Base-by-base conservation (phyloP, 2,888 invertebrate genomes). In the Panzeria rudis region DNA sequence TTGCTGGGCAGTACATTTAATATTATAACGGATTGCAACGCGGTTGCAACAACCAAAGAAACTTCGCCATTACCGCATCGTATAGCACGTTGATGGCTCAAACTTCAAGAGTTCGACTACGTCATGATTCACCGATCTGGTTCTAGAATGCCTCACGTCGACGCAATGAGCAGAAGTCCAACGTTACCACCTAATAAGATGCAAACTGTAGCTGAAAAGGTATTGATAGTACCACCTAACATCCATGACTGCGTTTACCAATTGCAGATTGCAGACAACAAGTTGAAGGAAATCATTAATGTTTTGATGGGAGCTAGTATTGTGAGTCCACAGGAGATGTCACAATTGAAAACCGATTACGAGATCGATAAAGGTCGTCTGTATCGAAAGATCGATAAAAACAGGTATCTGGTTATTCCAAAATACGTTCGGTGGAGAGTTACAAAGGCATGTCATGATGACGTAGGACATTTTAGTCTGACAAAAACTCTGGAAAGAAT, bases 391-490 rank as follows among this genome's bases (percentile, higher is more conserved):
- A 66, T 47, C 2, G 69, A 56, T 8, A 66, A 59, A 29, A 15
- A 29, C 9, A 75, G 32, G 25, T 75, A 59, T n/a, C 59, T 87
- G 23, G 87, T 88, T 6, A 85, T 88, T 8, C 87, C 88, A 5
- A 66, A 82, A 29, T 50, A 44, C 0, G 78, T 86, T 0, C 66
- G 86, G 8, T 88, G 87, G 88, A 62, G 87, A 13, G 59, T 89
- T 0, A 66, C 86, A 0, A 86, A 87, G 47, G 62, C 69, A 52
- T 90, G 89, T 86, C 88, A 88, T 38, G 87, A 89, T 44, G 86
- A 88, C 9, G 69, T 83, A 4, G 88, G 87, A 3, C 89, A 89
- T 47, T 88, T 87, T 50, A 76, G 83, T 8, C 4, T 86, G 0
- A 86, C 87, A 17, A 88, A 88, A 66, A 88, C 89, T 1, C 13